These are phyloP conservation scores for Malthinus flaveolus DNA, from an alignment of 2,888 invertebrate genomes.

Conservation along the genomic window DNA sequence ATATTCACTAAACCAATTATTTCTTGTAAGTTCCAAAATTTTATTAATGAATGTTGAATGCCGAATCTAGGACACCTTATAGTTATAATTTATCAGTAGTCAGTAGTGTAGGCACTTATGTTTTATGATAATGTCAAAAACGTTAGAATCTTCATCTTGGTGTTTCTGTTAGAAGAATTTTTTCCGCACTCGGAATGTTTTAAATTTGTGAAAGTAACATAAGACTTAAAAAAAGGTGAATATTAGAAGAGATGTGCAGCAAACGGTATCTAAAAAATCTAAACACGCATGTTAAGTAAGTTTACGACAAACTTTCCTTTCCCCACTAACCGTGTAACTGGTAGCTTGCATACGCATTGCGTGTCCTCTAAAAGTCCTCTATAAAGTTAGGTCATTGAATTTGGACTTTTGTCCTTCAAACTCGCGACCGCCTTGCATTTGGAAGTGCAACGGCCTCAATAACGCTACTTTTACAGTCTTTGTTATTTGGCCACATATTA, in stretches of 20 bases:
- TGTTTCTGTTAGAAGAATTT: too few species aligned
- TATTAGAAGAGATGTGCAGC: conserved; percentile 3
- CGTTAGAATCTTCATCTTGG: too few species aligned
- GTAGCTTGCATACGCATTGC: conserved; percentile 46
- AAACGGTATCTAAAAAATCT: conserved; percentile 5
- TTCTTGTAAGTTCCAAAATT: too few species aligned
- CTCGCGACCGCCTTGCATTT: conserved; percentile 48
- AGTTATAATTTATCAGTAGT: too few species aligned
- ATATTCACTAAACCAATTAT: too few species aligned
- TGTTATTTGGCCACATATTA: background rate
- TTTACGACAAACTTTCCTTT: conserved; percentile 6
- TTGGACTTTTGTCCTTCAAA: conserved; percentile 55
- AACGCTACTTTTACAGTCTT: conserved; percentile 29
- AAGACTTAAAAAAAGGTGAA: background rate
- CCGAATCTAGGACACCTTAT: too few species aligned
- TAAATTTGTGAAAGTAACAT: too few species aligned
- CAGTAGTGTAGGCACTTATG: too few species aligned
- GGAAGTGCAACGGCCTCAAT: conserved; percentile 46
- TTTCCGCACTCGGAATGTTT: too few species aligned
- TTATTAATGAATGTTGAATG: too few species aligned
- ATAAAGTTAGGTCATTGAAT: conserved; percentile 56
- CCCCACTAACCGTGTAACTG: conserved; percentile 3
- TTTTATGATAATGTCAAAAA: too few species aligned
- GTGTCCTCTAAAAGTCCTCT: conserved; percentile 57
- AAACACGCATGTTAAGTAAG: conserved; percentile 7